Evolutionary conservation across 2,888 invertebrate species (phyloP), one percentile per base, ranked within the genome.

Genomic region (Drosophila lacicola): DNA sequence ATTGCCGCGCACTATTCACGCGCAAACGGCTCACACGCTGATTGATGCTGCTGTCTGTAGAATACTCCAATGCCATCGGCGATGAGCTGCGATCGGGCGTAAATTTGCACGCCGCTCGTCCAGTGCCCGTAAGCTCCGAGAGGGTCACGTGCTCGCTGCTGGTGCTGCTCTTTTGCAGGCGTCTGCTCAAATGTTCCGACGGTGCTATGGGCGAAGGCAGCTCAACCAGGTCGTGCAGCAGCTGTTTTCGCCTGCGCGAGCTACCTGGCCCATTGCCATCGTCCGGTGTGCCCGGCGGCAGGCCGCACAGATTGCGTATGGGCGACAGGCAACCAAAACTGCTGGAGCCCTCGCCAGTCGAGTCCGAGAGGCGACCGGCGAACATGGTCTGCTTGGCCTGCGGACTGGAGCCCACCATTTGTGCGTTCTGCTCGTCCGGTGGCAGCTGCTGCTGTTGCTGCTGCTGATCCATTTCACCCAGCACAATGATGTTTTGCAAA

Each of bases 291-390:
- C 84, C 78, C 1, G 80, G 74, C 4, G 77, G 74, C 21, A 91
- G 66, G 0, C 89, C 85, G 55, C 88, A 89, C 0, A 80, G 60
- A 19, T 84, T 91, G 11, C 90, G 82, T 19, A 92, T 92, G 4
- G 92, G 92, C 8, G 92, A 92, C 1, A 92, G 83, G 10, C 90
- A 90, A 3, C 91, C 92, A 69, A 92, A 92, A 9, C 74, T 86
- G 25, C 47, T 74, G 4, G 91, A 90, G 34, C 87, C 89, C n/a
- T 91, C 91, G 25, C 90, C 88, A 5, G 87, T 50, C 0, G 91
- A 90, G 33, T 89, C 91, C 0, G 90, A 90, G 0, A 90, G 66
- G n/a, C 90, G 90, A 2, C 91, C 90, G 0, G 82, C 81, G 36
- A 91, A 89, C 8, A 89, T 68, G 0, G 87, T 82, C 45, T 78